A percentile compares a stretch with the other conserved stretches of the same genome.
phyloP scores from a whole-genome alignment of 2,113 vertebrate genomes.

The Phycodurus eques region DNA sequence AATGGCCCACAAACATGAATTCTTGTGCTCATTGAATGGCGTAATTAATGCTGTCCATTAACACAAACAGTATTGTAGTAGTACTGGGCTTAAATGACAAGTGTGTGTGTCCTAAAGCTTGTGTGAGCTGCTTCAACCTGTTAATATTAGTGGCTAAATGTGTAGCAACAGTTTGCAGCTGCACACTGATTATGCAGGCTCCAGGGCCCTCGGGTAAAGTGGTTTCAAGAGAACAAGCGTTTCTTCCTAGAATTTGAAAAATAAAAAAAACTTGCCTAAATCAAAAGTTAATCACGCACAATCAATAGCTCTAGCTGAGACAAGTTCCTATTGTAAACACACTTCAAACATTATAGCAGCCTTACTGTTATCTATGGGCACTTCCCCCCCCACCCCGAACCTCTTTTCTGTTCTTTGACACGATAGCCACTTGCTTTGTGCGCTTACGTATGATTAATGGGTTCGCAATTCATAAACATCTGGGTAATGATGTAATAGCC shows the following conservation, averaged over 20 bases:
- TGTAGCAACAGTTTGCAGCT: not conserved
- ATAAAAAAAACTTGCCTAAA: too few species aligned
- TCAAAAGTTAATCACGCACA: not conserved
- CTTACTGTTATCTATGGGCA: not conserved
- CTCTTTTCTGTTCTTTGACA: not conserved
- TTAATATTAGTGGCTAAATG: not conserved
- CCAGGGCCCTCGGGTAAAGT: not conserved
- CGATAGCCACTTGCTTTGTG: not conserved
- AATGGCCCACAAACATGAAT: not conserved
- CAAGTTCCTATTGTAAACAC: not conserved
- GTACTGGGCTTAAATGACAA: not conserved
- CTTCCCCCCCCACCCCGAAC: not conserved
- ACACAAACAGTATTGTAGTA: not conserved
- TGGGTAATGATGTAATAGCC: slow-evolving; percentile 27
- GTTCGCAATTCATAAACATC: slow-evolving; percentile 1
- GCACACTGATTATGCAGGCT: not conserved
- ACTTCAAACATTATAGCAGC: not conserved
- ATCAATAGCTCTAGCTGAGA: not conserved
- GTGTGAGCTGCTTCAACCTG: not conserved
- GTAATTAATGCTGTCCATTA: not conserved
- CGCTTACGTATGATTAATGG: slow-evolving; percentile 14
- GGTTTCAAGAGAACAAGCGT: not conserved
- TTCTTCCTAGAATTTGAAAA: not conserved
- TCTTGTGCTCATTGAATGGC: not conserved
- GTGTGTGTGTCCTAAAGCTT: not conserved